A percentile compares a stretch with the other conserved stretches of the same genome.
These are phyloP conservation scores for Parelbella ahira DNA, from an alignment of 2,888 invertebrate genomes.

Conservation along the genomic window DNA sequence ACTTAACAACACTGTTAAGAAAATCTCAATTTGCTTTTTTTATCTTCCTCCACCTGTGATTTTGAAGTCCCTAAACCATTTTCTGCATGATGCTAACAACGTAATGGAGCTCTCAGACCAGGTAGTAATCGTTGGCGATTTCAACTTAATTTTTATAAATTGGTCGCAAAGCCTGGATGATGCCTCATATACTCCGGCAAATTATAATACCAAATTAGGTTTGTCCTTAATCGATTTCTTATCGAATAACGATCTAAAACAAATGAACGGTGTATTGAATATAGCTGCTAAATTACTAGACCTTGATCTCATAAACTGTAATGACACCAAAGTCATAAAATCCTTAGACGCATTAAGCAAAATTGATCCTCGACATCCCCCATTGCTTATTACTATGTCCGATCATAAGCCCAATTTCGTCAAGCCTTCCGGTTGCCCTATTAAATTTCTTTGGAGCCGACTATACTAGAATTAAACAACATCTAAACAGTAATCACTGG, in stretches of 20 bases:
- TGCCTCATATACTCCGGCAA: conserved; percentile 14
- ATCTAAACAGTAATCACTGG: conserved; percentile 11
- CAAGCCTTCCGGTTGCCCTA: neutral
- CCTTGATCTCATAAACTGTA: conserved; percentile 23
- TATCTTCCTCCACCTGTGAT: conserved; percentile 27
- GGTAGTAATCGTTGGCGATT: conserved; percentile 27
- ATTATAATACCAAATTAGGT: conserved; percentile 21
- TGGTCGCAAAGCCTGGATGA: conserved; percentile 10
- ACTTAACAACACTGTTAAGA: conserved; percentile 5
- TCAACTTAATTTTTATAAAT: conserved; percentile 27
- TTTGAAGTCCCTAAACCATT: conserved; percentile 6
- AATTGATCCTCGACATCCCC: conserved; percentile 27
- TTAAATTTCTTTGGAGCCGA: conserved; percentile 28
- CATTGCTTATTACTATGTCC: conserved; percentile 16
- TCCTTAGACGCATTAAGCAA: conserved; percentile 23
- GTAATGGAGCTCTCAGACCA: conserved; percentile 23
- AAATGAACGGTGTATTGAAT: conserved; percentile 26
- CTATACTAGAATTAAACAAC: conserved; percentile 18
- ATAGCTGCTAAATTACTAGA: conserved; percentile 25
- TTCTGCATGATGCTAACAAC: conserved; percentile 15
- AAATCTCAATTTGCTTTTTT: conserved; percentile 24
- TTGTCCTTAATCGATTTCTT: conserved; percentile 28
- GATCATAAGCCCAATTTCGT: neutral
- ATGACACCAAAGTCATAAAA: conserved; percentile 9
- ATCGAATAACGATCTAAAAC: conserved; percentile 24